Evolutionary conservation across 2,888 invertebrate species (phyloP), one percentile per base, ranked within the genome.

Genomic region (Hydrotaea cyrtoneurina): DNA sequence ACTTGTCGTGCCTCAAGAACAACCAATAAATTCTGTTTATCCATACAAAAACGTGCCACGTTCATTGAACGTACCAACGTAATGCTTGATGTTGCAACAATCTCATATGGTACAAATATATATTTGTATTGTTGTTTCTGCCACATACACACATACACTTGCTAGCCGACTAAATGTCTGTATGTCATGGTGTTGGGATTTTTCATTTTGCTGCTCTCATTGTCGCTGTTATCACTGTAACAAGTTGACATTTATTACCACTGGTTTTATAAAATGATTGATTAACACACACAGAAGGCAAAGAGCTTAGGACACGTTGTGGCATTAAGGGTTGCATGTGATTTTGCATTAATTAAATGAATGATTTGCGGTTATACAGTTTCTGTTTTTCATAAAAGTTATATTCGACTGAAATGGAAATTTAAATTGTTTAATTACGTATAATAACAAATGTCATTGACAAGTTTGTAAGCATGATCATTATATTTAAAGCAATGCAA

Each of bases 241-340:
- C 43, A 69, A 69, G 53, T 79, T 79, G 69, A 43, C 69, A 69
- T 69, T 69, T 69, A 69, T 69, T 69, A 46, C 43, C 69, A 69
- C 23, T 69, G 69, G 46, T 69, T n/a, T 69, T 69, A 69, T 69
- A 39, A 69, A 69, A 23, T 69, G 46, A 69, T 69, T 69, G 69
- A 69, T 69, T 69, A 46, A 69, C 46, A 21, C 11, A 69, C 46
- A 21, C 11, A 69, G 19, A 39, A 39, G 19, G 11, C 69, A 69
- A 23, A 43, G 39, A 23, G 39, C 21, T 69, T 23, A n/a, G 39
- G 17, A 69, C 23, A 43, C 46, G 43, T 46, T 69, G 46, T 43
- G 43, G 23, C 39, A 69, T 69, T 46, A 15, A 23, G 43, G 69
- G 69, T 11, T 69, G 43, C 39, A 46, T 13, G 43, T 23, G 66